A percentile compares a stretch with the other conserved stretches of the same genome.
These are phyloP conservation scores for Hemithea aestivaria DNA, from an alignment of 2,888 invertebrate species.

Conservation along the genomic window DNA sequence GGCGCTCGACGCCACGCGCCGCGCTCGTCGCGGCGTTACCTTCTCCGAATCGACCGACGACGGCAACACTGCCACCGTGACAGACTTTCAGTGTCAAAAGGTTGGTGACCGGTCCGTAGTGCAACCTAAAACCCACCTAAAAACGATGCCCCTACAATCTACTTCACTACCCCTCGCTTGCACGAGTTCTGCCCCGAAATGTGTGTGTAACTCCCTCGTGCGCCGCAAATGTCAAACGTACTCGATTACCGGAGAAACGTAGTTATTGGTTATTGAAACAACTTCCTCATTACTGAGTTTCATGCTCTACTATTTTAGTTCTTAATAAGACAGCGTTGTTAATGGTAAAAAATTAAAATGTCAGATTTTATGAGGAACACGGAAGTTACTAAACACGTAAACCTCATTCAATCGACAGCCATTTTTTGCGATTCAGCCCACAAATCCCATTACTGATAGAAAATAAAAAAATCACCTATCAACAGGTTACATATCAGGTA, in stretches of 20 bases:
- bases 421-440: background rate
- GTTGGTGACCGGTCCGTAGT: conserved; percentile 65
- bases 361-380: no score
- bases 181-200: conserved; percentile 37
- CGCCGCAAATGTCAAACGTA: conserved; percentile 57
- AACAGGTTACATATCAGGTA: conserved; percentile 9
- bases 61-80: conserved; percentile 62
- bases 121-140: conserved; percentile 55
- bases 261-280: conserved; percentile 17
- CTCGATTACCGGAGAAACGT: conserved; percentile 23
- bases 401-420: background rate
- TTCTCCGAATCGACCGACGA: conserved; percentile 73
- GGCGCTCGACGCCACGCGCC: conserved; percentile 67
- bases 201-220: conserved; percentile 51
- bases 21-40: conserved; percentile 73
- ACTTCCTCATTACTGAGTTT: conserved; percentile 22
- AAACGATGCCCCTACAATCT: conserved; percentile 32
- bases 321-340: no score
- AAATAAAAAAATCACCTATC: conserved; percentile 3
- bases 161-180: conserved; percentile 33
- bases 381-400: no score
- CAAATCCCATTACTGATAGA: conserved; percentile 1
- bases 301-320: conserved; percentile 10
- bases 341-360: no score
- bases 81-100: conserved; percentile 77